A percentile compares a stretch with the other conserved stretches of the same genome.
phyloP scores from a whole-genome alignment of 2,113 vertebrate species.

The Sigmodon hispidus region DNA sequence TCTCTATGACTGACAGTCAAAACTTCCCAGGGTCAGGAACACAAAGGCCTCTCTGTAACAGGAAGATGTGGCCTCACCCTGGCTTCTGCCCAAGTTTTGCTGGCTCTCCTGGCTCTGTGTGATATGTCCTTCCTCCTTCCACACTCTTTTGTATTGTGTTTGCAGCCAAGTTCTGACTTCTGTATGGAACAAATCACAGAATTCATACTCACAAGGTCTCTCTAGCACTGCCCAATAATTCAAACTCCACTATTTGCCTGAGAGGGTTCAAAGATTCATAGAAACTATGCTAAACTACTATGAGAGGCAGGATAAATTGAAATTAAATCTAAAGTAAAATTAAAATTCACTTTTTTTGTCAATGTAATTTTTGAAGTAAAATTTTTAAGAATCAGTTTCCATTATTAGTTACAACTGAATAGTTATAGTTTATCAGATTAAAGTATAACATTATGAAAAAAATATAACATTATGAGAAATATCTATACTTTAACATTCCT shows the following conservation, averaged over 20 bases:
- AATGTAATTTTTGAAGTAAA: not conserved
- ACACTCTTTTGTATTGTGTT: not conserved
- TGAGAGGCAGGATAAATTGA: not conserved
- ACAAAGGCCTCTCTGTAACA: not conserved
- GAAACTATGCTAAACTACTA: not conserved
- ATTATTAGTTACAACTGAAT: slow-evolving; percentile 6
- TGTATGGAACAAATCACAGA: not conserved
- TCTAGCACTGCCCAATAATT: not conserved
- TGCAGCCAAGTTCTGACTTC: not conserved
- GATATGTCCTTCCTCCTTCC: not conserved
- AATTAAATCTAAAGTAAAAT: not conserved
- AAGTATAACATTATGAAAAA: not conserved
- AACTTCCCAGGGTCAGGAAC: not conserved
- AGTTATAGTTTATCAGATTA: slow-evolving; percentile 9
- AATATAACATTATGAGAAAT: not conserved
- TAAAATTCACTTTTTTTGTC: not conserved
- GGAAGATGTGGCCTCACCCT: not conserved
- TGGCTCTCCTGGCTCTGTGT: not conserved
- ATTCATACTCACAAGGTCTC: not conserved
- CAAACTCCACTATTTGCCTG: not conserved
- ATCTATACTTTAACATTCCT: not conserved
- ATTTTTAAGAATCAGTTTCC: slow-evolving; percentile 1
- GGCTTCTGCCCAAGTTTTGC: not conserved
- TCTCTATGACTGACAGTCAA: not conserved
- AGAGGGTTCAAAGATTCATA: not conserved